Conservation (phyloP, 2,113 vertebrate genomes). For the Hippolais icterina region DNA sequence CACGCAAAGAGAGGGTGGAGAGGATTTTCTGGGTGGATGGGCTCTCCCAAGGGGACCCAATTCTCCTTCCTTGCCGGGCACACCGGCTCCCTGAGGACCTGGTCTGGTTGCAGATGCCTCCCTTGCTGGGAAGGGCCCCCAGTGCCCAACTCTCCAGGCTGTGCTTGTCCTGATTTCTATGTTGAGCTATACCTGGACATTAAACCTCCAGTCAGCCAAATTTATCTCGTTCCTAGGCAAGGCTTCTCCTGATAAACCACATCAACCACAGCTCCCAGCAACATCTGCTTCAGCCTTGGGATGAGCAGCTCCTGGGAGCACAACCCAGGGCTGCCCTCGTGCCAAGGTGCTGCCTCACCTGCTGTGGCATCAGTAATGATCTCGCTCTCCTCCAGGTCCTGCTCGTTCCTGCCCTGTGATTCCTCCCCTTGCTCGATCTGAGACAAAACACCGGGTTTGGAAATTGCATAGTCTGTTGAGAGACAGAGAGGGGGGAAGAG, state of each 20-base stretch:
- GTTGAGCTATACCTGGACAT: neutral
- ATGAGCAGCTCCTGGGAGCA: neutral
- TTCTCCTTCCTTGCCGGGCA: neutral
- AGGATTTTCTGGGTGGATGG: neutral
- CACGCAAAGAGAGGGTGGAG: neutral
- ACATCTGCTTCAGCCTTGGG: neutral
- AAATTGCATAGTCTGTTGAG: slow-evolving; percentile 78
- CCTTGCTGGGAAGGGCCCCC: neutral
- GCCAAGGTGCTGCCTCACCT: slow-evolving; percentile 44
- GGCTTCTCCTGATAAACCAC: neutral
- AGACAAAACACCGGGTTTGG: slow-evolving; percentile 78
- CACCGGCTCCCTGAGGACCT: neutral
- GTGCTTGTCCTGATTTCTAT: neutral
- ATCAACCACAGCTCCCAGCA: neutral
- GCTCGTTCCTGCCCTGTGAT: slow-evolving; percentile 45
- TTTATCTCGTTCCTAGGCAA: neutral
- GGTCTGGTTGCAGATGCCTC: neutral
- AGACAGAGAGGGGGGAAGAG: slow-evolving; percentile 10
- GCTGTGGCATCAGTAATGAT: slow-evolving; percentile 70
- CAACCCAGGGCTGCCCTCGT: neutral
- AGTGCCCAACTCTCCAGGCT: neutral
- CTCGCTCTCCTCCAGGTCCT: slow-evolving; percentile 75
- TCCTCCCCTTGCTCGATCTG: slow-evolving; percentile 75
- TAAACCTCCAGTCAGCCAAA: neutral
- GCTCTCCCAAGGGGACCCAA: rapidly evolving